Evolutionary conservation across 2,888 invertebrate species (phyloP), one percentile per base, ranked within the genome.

Genomic region (Beris chalybata): DNA sequence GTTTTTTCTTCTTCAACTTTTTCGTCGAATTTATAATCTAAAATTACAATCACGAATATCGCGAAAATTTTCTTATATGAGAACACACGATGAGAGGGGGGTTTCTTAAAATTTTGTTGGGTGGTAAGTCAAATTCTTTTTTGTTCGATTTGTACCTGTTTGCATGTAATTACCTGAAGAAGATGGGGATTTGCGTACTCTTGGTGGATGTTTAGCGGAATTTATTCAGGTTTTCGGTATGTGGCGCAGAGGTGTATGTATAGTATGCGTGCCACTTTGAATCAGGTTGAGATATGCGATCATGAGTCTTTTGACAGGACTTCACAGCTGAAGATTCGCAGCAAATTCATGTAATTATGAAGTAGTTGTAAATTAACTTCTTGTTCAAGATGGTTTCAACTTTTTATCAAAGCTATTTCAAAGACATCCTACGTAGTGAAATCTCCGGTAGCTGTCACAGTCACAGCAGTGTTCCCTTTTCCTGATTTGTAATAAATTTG

Each of bases 21-120:
- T 52, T 50, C 13, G 12, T 54, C 54, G 15, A 29, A 3, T 54
- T n/a, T 59, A 55, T 68, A 68, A 68, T 65, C 68, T 65, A 53
- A 68, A 68, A 68, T 68, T 68, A 63, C 65, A 63, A 68, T 68
- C 68, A 65, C 65, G 68, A 68, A 68, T 65, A 45, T 65, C 61
- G 63, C 12, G 15, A 22, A 15, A 11, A 44, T 12, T 15, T 43
- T 22, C 29, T 22, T 52, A 15, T 29, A 52, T 52, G 15, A 4
- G 52, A 48, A n/a, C 44, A 44, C n/a, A 9, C 44, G 44, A 44
- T 2, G 9, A 55, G 47, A 45, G 52, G 48, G 53, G 50, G 57
- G 44, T 65, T 57, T 57, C 57, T 56, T 50, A 38, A 5, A 9
- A 9, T 38, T 38, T 38, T 38, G 38, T 38, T 38, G 38, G 38